Evolutionary conservation across 2,797 vertebrate species (phyloP), one percentile per base, ranked within the genome.

Genomic region (Notolepis coatsorum): DNA sequence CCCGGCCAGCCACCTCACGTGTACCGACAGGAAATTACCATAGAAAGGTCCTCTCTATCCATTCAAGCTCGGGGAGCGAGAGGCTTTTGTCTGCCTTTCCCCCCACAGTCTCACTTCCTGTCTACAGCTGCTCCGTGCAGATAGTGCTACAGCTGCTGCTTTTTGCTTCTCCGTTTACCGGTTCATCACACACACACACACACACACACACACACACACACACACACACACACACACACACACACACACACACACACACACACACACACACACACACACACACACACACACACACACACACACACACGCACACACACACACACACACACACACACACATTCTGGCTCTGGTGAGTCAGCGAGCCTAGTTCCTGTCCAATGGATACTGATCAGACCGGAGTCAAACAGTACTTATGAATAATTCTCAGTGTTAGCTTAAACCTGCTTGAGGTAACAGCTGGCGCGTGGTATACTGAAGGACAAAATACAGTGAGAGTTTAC

Each of bases 71-170:
- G 33, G 7, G 7, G 33, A 13, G 33, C 1, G 33, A 7, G 7
- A n/a, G n/a, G n/a, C n/a, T n/a, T 23, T 47, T 79, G 75, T 84
- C 81, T 80, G 77, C 74, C 84, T 68, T 55, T n/a, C 66, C 70
- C 55, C 74, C 64, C 76, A 33, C 61, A 69, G 54, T 65, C 67
- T 75, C 68, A 41, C 23, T 41, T 53, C 46, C 62, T 55, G 73
- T 77, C 70, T 84, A 69, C 84, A 88, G 88, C 90, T 90, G 88
- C 74, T 88, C 77, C 65, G 58, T 60, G 54, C 81, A 71, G 88
- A 91, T 89, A 89, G 74, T 68, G 77, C 76, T 74, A 50, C 57
- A 46, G 68, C 68, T 55, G 65, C 79, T 65, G 71, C 80, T 81
- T 73, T 68, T 42, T 73, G 57, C 57, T 46, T 62, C 70, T 61